A percentile compares a stretch with the other conserved stretches of the same genome.
Conservation (phyloP, 2,888 invertebrate species). For the Cistogaster globosa region DNA sequence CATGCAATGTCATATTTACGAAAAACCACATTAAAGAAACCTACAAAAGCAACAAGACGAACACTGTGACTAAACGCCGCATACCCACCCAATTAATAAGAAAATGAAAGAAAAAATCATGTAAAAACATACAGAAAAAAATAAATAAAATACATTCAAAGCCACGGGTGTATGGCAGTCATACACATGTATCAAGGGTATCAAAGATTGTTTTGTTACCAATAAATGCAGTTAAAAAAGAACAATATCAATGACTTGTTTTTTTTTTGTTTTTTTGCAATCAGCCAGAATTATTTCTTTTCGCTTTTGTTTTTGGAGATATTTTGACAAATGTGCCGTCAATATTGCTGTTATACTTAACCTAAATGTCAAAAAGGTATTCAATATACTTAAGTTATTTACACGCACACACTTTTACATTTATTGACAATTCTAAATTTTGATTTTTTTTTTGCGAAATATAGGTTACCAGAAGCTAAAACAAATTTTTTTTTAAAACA, state of each 20-base stretch:
- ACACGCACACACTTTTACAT: not conserved
- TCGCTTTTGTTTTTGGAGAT: slow-evolving; percentile 10
- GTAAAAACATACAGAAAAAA: not conserved
- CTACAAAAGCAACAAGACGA: slow-evolving; percentile 11
- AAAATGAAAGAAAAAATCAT: not conserved
- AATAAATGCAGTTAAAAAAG: slow-evolving; percentile 3
- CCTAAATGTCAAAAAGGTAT: slow-evolving; percentile 72
- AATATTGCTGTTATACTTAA: slow-evolving; percentile 71
- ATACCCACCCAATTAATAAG: slow-evolving; percentile 17
- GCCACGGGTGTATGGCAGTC: slow-evolving; percentile 40
- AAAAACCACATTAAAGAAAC: slow-evolving; percentile 48
- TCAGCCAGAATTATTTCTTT: slow-evolving; percentile 14
- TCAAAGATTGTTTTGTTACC: slow-evolving; percentile 32
- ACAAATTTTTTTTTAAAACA: slow-evolving; percentile 1
- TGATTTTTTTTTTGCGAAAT: slow-evolving; percentile 17
- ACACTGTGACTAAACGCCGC: slow-evolving; percentile 31
- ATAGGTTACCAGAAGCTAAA: slow-evolving; percentile 55
- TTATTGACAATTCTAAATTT: slow-evolving; percentile 22
- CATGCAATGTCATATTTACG: slow-evolving; percentile 58
- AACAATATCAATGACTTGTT: not conserved
- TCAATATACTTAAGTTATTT: slow-evolving; percentile 22
- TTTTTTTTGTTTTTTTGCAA: not conserved
- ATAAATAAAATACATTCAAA: slow-evolving; percentile 30
- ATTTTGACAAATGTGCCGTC: slow-evolving; percentile 72
- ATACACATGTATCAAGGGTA: slow-evolving; percentile 29